phyloP scores from a whole-genome alignment of 2,113 vertebrate genomes.

The Merops nubicus region DNA sequence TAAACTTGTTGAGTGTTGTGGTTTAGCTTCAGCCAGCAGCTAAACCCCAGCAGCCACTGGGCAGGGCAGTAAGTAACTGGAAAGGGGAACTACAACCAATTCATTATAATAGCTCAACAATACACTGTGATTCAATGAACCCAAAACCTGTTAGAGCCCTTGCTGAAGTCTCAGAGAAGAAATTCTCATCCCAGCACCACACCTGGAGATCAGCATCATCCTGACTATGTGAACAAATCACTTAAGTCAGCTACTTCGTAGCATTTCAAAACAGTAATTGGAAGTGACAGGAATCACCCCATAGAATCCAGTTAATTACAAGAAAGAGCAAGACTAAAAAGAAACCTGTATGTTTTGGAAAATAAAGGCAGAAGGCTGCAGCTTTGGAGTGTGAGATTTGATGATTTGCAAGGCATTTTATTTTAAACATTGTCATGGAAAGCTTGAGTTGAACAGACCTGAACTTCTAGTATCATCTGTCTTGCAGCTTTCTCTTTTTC shows the following conservation, averaged over 20 bases:
- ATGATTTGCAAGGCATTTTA: neutral
- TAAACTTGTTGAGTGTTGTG: too few relatives aligned
- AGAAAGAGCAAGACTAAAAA: neutral
- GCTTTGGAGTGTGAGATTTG: neutral
- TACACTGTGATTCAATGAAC: neutral
- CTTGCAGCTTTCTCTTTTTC: neutral
- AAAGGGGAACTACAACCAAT: neutral
- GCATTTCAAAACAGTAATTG: neutral
- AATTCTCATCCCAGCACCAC: neutral
- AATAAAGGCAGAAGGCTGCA: neutral
- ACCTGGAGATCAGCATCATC: neutral
- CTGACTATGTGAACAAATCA: neutral
- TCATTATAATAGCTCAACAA: neutral
- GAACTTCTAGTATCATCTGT: neutral
- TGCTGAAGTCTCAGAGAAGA: neutral
- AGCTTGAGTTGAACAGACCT: neutral
- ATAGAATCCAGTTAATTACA: neutral
- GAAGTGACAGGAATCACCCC: neutral
- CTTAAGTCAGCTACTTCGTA: neutral
- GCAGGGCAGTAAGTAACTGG: neutral
- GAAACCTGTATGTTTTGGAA: neutral
- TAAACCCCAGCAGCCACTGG: too few relatives aligned
- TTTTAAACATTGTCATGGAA: neutral
- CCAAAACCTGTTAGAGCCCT: neutral
- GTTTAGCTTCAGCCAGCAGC: too few relatives aligned